Conservation (phyloP, 2,888 invertebrate genomes). For the Microctonus brassicae region DNA sequence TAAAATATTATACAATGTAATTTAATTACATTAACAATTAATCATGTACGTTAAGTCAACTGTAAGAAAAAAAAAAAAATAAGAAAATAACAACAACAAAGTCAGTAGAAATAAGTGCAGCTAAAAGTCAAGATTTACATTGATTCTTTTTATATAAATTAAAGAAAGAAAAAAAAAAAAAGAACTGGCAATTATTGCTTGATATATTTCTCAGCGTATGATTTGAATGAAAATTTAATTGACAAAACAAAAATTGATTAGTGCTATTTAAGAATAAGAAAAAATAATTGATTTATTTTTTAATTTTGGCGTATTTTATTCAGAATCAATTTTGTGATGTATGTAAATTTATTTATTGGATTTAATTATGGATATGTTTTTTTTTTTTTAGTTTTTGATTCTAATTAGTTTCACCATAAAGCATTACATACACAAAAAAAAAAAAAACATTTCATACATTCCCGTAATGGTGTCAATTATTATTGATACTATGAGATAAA, state of each 20-base stretch:
- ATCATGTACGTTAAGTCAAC: conserved; percentile 36
- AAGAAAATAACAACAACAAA: not conserved
- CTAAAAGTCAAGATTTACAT: conserved; percentile 21
- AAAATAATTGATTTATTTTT: not conserved
- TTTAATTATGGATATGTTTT: not conserved
- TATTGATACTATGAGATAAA: not conserved
- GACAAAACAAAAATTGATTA: conserved; percentile 23
- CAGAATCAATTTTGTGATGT: too few species aligned
- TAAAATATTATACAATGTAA: conserved; percentile 50
- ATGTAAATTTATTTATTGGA: not conserved
- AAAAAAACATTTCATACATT: not conserved
- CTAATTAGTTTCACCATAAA: not conserved
- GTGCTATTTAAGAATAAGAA: too few species aligned
- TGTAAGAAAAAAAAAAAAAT: not conserved
- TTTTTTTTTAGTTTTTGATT: not conserved
- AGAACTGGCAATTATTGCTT: not conserved
- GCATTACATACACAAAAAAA: not conserved
- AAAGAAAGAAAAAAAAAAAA: not conserved
- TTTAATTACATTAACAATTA: conserved; percentile 39
- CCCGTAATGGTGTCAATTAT: not conserved
- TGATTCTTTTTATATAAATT: conserved; percentile 9
- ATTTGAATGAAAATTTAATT: not conserved
- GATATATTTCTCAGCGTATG: not conserved
- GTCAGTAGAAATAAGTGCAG: conserved; percentile 21
- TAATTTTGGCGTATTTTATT: not conserved